Base-by-base conservation (phyloP, 2,888 invertebrate species). In the Macaria notata region DNA sequence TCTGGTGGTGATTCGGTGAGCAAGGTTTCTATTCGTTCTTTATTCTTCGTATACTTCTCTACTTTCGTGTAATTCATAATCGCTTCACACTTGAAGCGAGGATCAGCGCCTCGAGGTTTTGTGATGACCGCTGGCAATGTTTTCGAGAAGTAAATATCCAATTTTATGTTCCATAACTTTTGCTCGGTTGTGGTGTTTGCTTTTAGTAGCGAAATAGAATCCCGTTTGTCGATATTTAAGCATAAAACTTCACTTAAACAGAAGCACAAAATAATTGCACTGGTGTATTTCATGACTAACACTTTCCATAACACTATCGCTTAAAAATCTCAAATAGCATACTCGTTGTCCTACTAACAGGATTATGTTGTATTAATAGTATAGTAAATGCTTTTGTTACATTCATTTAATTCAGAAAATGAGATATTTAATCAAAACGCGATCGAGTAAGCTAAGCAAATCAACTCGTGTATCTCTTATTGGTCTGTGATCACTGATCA, bases 121-220 rank as follows among this genome's bases (percentile, higher is more conserved):
- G 65, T 81, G 44, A 87, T 65, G 1, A 83, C 62, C 46, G 75
- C 55, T 49, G 88, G 87, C 57, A 88, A 76, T 52, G 81, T 78
- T 79, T 88, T 88, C 0, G 85, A 81, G 64, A 91, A 91, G 70
- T 83, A 83, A 68, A 91, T 86, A 66, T 89, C 84, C 60, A 90
- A 78, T 75, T 85, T 87, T 73, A 90, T 86, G 59, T 84, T 86
- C 89, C 88, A 90, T 79, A 76, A 73, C 69, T 87, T 89, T 67
- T 83, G 82, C 64, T 87, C 88, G 1, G 82, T 74, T 30, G 86
- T 78, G 3, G 81, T 71, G 67, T 88, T 88, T 9, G 72, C 66
- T 69, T 87, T 89, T 9, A 76, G 50, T 43, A 75, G 64, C 54
- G 82, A 76, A 57, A 75, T 65, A 50, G 78, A 65, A 59, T 88